These are phyloP conservation scores for Pseudois nayaur DNA, from an alignment of 2,113 vertebrate species.

Conservation along the genomic window DNA sequence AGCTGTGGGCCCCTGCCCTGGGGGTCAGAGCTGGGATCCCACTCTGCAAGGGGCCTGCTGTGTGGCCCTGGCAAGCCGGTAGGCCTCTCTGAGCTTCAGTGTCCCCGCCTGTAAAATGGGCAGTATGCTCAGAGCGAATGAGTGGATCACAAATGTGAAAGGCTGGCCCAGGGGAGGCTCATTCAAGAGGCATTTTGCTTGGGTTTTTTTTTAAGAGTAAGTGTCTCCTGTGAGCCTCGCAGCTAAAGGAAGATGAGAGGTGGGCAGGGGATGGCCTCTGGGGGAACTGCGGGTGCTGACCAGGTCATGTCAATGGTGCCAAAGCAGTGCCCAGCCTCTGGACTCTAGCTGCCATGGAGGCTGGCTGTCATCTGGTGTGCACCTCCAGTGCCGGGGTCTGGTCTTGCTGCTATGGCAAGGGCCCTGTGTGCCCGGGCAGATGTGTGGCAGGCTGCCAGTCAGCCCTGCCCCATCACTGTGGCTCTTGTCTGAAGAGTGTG, in stretches of 20 bases:
- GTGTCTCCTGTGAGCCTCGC: neutral
- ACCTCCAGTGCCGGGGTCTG: accelerated
- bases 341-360: neutral
- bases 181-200: neutral
- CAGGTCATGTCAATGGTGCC: accelerated
- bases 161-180: neutral
- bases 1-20: neutral
- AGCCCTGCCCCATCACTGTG: neutral
- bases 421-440: neutral
- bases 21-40: neutral
- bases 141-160: neutral
- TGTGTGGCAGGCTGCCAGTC: neutral
- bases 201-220: neutral
- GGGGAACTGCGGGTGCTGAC: neutral
- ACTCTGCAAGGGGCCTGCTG: neutral
- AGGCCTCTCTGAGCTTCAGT: neutral
- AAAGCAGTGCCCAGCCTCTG: neutral
- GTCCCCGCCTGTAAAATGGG: neutral
- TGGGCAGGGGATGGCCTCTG: neutral
- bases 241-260: neutral
- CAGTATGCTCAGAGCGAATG: too few species aligned
- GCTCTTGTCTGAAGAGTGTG: neutral
- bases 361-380: neutral
- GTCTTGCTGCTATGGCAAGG: neutral
- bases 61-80: neutral